phyloP scores from a whole-genome alignment of 1,140 invertebrate genomes.

The Zaprionus ornatus region DNA sequence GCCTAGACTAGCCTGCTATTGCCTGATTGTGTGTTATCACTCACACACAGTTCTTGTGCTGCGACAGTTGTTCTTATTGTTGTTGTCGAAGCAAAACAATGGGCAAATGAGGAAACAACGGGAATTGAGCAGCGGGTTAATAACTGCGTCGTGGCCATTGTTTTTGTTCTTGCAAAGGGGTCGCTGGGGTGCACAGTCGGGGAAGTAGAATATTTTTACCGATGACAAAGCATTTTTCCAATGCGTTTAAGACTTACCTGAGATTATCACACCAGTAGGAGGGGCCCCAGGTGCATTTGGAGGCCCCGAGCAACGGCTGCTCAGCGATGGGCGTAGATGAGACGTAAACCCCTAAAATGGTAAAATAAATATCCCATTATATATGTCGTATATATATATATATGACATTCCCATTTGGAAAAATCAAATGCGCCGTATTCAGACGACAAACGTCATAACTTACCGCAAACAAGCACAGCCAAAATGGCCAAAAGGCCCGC shows the following conservation, averaged over 20 bases:
- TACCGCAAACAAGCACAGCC: slow-evolving; percentile 67
- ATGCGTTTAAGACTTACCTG: slow-evolving; percentile 84
- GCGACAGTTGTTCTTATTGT: slow-evolving; percentile 12
- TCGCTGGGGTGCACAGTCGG: background rate
- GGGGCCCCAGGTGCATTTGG: slow-evolving; percentile 92
- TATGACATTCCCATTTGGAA: slow-evolving; percentile 29
- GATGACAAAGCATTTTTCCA: slow-evolving; percentile 25
- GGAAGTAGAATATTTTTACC: slow-evolving; percentile 7
- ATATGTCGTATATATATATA: slow-evolving; percentile 22
- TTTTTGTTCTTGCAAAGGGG: slow-evolving; percentile 12
- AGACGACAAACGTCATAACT: slow-evolving; percentile 40
- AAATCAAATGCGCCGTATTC: slow-evolving; percentile 50
- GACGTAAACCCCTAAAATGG: slow-evolving; percentile 54
- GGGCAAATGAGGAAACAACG: slow-evolving; percentile 12
- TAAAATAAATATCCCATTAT: slow-evolving; percentile 26
- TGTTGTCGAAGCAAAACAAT: slow-evolving; percentile 36
- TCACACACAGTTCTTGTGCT: slow-evolving; percentile 28
- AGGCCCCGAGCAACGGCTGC: slow-evolving; percentile 84
- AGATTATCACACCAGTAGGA: slow-evolving; percentile 93
- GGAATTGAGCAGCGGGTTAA: slow-evolving; percentile 40
- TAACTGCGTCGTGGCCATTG: slow-evolving; percentile 54
- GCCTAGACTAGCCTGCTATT: background rate
- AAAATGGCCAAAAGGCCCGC: slow-evolving; percentile 75
- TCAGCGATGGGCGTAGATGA: slow-evolving; percentile 72
- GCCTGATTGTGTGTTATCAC: slow-evolving; percentile 47